Base-by-base conservation (phyloP, 2,797 vertebrate species). In the Macroramphosus scolopax region DNA sequence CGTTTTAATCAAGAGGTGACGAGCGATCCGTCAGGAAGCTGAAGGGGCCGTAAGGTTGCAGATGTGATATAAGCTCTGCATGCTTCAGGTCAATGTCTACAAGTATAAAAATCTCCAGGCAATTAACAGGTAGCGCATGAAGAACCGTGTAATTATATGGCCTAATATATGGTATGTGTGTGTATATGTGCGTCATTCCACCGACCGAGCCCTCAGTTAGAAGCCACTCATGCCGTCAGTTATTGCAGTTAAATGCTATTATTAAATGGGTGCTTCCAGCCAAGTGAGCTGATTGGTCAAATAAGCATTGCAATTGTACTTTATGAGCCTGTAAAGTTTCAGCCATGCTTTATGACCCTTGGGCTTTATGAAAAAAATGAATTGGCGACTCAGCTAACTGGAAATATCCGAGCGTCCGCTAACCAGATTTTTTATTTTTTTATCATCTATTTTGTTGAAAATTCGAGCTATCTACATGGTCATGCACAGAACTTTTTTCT, bases 211-310 rank as follows among this genome's bases (percentile, higher is more conserved):
- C 58, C 54, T 63, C 59, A 64, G 79, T 80, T 77, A 74, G 84
- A 70, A 82, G 75, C 73, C 83, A 74, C 54, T 83, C 83, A 85
- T 78, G 83, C 86, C 79, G 68, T 78, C 80, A 86, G 83, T 88
- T 87, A 87, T 86, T 83, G 77, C 82, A 86, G 84, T 83, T 88
- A 88, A 87, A 85, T 70, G 81, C 73, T 69, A 74, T 81, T 88
- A 87, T 87, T 78, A 88, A 88, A 81, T 57, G 63, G 55, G 77
- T 80, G 75, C 80, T 83, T 81, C 73, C 79, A 80, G 78, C 78
- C 77, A 73, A 83, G 77, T 72, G 68, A 78, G 81, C 74, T 84
- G 86, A 88, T 88, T 88, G 86, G 86, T 82, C 86, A 85, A 87
- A 86, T 87, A 86, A 82, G 82, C 78, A 78, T 88, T 85, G 56